These are phyloP conservation scores for Triplophysa tibetana DNA, from an alignment of 2,113 vertebrate genomes.

Conservation along the genomic window DNA sequence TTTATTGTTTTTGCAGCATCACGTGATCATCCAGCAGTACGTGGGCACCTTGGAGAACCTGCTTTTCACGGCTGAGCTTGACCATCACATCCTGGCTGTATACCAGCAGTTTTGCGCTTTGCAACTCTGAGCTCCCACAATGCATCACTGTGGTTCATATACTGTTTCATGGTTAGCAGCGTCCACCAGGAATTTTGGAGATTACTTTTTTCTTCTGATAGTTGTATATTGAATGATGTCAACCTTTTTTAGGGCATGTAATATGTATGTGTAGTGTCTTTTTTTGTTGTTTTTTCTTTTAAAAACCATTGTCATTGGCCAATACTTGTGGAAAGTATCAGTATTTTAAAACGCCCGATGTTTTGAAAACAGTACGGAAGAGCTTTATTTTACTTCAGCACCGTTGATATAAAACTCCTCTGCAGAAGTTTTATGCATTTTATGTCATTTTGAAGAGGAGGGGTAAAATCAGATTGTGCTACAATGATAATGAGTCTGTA, in stretches of 20 bases:
- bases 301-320: not conserved
- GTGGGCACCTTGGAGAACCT: slow-evolving; percentile 98
- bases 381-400: slow-evolving; percentile 41
- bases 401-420: slow-evolving; percentile 49
- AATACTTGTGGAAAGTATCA: slow-evolving; percentile 37
- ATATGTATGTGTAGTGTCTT: slow-evolving; percentile 6
- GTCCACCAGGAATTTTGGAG: slow-evolving; percentile 2
- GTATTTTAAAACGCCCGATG: slow-evolving; percentile 58
- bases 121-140: slow-evolving; percentile 78
- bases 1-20: slow-evolving; percentile 78
- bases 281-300: not conserved
- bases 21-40: slow-evolving; percentile 97
- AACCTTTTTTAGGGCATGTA: slow-evolving; percentile 5
- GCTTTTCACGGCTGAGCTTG: slow-evolving; percentile 95
- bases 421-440: slow-evolving; percentile 71
- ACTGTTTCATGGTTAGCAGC: slow-evolving; percentile 46
- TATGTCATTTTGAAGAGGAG: slow-evolving; percentile 62
- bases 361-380: slow-evolving; percentile 5
- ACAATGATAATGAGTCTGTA: slow-evolving; percentile 46
- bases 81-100: slow-evolving; percentile 94
- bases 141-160: slow-evolving; percentile 25
- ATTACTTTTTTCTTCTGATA: slow-evolving; percentile 32
- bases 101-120: slow-evolving; percentile 99
- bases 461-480: slow-evolving; percentile 61
- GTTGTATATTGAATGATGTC: slow-evolving; percentile 25